Base-by-base conservation (phyloP, 2,113 vertebrate genomes). In the Hippocampus guttulatus region DNA sequence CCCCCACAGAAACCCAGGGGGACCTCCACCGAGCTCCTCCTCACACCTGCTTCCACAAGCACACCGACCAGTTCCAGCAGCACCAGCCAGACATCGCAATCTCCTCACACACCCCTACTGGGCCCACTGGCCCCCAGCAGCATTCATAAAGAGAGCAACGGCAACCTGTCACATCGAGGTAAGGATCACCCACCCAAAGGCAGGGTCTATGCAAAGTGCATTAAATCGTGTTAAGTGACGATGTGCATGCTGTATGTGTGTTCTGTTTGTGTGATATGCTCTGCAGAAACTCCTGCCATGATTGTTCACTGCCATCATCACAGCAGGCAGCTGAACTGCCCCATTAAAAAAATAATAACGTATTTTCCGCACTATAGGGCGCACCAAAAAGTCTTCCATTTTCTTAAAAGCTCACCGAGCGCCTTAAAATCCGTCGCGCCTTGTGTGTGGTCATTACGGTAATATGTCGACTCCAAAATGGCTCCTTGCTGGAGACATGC, bases 121-220 rank as follows among this genome's bases (percentile, higher is more conserved):
- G 68, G 70, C 54, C 78, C 87, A 0, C 41, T 73, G 67, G 78
- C 74, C 12, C 86, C 90, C 9, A 91, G 91, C 78, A 85, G 88
- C 68, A 88, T 92, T 67, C 94, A 93, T 72, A 94, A 92, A 27
- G 93, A 93, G 75, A 94, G 81, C 79, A 89, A 95, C 76, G 93
- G 85, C 86, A 98, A 95, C 86, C 92, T 96, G 55, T 96, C 95
- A 41, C 95, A 96, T 81, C 94, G 94, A 85, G 95, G 96, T 98
- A 92, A 95, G 95, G 74, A 78, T 75, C 52, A 21, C 11, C 60
- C 51, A 6, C 33, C 33, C 33, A 38, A 67, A 51, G 27, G 69
- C 41, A 12, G 30, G 23, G 9, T 5, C 41, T 43, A 41, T 58
- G 33, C 10, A 5, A n/a, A 51, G 51, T 62, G 38, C 52, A 38